Evolutionary conservation across 2,888 invertebrate genomes (phyloP).

Genomic region (Eulithis testata): DNA sequence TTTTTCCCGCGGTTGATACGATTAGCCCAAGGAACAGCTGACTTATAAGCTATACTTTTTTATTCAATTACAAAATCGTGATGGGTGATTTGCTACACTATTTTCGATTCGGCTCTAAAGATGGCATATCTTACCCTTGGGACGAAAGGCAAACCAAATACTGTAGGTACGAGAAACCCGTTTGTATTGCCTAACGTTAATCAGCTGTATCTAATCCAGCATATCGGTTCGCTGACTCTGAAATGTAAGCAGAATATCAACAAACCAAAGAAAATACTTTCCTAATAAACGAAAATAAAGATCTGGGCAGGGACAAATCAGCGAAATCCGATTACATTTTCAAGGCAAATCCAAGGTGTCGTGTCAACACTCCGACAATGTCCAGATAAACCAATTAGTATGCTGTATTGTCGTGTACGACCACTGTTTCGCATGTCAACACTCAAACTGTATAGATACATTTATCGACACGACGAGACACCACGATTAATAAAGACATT

Average conservation of each 20-base stretch:
- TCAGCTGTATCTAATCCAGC: conserved; percentile 9
- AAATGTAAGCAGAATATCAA: conserved; percentile 8
- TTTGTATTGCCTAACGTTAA: neutral
- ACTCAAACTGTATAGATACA: conserved; percentile 18
- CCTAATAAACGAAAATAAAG: neutral
- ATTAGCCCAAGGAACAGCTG: conserved; percentile 6
- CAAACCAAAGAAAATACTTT: neutral
- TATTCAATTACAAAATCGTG: neutral
- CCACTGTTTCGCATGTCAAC: conserved; percentile 40
- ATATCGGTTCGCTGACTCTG: conserved; percentile 6
- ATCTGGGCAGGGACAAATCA: conserved; percentile 13
- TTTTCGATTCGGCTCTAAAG: too few species aligned
- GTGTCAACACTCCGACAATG: conserved; percentile 30
- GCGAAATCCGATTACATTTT: conserved; percentile 33
- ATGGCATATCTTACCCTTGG: too few species aligned
- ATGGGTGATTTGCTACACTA: too few species aligned
- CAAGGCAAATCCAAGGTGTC: conserved; percentile 23
- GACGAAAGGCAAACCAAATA: too few species aligned
- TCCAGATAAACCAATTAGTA: conserved; percentile 65
- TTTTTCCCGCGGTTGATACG: conserved; percentile 1
- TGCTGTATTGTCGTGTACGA: conserved; percentile 49
- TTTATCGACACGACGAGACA: conserved; percentile 16
- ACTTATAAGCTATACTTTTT: neutral
- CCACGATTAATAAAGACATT: conserved; percentile 24
- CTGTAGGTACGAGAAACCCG: neutral